Percentiles rank a stretch among this genome's conserved stretches.
phyloP scores from a whole-genome alignment of 2,113 vertebrate species.

The Corythaixoides concolor region DNA sequence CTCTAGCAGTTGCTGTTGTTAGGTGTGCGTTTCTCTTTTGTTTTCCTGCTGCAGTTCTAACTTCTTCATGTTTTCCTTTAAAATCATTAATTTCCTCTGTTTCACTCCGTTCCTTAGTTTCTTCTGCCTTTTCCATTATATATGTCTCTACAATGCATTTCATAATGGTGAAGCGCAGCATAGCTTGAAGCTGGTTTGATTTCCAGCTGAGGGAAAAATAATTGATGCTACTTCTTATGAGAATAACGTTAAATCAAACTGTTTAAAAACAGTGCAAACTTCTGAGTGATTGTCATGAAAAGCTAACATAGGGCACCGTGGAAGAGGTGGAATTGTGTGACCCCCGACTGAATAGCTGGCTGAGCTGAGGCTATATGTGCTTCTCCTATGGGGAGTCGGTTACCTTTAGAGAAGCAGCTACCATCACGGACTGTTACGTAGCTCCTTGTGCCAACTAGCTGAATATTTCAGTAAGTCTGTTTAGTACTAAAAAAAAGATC shows the following conservation, averaged over 20 bases:
- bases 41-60: background rate
- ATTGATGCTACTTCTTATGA: background rate
- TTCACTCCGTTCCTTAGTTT: background rate
- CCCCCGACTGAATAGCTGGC: background rate
- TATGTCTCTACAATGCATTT: background rate
- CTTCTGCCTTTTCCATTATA: background rate
- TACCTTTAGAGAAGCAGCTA: background rate
- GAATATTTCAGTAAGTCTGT: background rate
- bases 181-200: background rate
- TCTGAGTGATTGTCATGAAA: background rate
- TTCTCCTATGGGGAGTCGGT: background rate
- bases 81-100: background rate
- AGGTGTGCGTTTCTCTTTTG: background rate
- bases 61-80: background rate
- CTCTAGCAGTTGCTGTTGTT: background rate
- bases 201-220: background rate
- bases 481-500: background rate
- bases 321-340: background rate
- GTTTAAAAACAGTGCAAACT: background rate
- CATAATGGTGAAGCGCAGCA: background rate
- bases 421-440: background rate
- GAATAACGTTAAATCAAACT: background rate
- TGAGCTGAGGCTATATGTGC: background rate
- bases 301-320: background rate
- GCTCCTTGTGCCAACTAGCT: background rate